Conservation (phyloP, 2,888 invertebrate genomes). For the Furcula furcula region DNA sequence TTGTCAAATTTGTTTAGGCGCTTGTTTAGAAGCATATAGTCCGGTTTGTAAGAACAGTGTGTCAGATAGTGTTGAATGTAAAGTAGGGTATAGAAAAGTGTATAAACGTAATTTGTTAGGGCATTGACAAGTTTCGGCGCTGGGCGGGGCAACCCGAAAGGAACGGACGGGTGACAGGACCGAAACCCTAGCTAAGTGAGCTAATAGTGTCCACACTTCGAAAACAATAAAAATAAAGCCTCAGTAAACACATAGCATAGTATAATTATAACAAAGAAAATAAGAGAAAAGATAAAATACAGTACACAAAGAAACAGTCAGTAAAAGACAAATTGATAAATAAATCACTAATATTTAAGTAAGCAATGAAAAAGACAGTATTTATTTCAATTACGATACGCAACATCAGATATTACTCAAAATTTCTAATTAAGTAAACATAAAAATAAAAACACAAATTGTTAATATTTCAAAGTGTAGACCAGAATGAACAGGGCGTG, state of each 20-base stretch:
- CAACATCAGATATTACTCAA: constrained; percentile 11
- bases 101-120: constrained; percentile 45
- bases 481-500: constrained; percentile 58
- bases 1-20: constrained; percentile 46
- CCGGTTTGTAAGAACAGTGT: constrained; percentile 40
- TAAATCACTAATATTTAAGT: constrained; percentile 10
- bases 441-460: constrained; percentile 4
- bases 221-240: constrained; percentile 41
- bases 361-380: neutral
- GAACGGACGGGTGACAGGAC: constrained; percentile 47
- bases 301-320: constrained; percentile 10
- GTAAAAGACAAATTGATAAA: constrained; percentile 8
- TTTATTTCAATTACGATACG: constrained; percentile 9
- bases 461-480: constrained; percentile 67
- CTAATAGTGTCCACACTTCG: constrained; percentile 67
- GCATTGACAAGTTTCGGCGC: constrained; percentile 68
- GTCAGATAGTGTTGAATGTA: constrained; percentile 64
- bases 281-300: constrained; percentile 4
- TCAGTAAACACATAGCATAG: constrained; percentile 9
- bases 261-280: constrained; percentile 1
- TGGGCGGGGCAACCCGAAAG: constrained; percentile 77
- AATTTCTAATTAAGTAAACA: constrained; percentile 4
- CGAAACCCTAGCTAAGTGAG: constrained; percentile 65
- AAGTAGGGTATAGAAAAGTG: constrained; percentile 58
- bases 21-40: constrained; percentile 57